Conservation (phyloP, 2,113 vertebrate genomes). For the Columbina picui region DNA sequence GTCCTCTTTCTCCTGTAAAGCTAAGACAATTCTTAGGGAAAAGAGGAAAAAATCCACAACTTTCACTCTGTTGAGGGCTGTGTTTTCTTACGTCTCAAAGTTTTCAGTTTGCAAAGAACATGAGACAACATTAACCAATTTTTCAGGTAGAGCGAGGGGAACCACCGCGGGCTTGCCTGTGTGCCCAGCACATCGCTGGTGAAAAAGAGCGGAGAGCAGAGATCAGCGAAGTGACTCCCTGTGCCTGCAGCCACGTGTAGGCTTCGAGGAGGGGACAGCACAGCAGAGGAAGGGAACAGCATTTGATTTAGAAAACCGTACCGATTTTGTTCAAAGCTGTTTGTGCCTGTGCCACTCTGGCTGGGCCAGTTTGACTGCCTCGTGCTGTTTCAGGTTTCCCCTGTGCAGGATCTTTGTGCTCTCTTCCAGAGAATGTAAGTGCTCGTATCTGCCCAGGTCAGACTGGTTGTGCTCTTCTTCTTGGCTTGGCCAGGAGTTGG, state of each 20-base stretch:
- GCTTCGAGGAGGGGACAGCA: neutral
- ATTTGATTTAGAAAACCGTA: neutral
- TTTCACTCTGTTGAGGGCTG: neutral
- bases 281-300: neutral
- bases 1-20: neutral
- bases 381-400: neutral
- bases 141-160: neutral
- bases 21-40: neutral
- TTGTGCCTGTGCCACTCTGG: neutral
- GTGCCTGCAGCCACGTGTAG: neutral
- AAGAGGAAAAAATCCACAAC: neutral
- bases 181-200: neutral
- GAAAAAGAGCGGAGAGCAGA: neutral
- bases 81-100: neutral
- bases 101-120: neutral
- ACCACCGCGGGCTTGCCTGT: neutral
- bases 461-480: neutral
- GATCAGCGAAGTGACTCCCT: neutral
- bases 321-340: neutral
- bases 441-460: neutral
- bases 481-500: neutral
- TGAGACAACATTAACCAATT: fast-evolving
- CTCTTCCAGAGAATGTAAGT: neutral
- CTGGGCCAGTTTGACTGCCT: neutral
- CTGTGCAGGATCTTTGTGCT: neutral